Evolutionary conservation across 2,113 vertebrate genomes (phyloP).

Genomic region (Salvator merianae): DNA sequence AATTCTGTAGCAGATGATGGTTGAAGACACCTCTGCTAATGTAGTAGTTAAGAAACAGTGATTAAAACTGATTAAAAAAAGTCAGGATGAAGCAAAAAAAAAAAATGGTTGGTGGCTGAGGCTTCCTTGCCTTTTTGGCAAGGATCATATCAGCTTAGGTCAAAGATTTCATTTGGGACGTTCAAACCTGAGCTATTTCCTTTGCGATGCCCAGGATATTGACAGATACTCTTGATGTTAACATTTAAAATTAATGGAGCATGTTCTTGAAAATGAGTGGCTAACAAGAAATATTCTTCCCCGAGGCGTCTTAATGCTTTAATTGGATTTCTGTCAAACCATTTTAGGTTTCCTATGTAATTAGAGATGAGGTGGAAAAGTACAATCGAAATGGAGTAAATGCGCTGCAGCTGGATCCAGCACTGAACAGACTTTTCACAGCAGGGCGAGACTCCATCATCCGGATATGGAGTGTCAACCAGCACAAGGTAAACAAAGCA

Average conservation of each 20-base stretch:
- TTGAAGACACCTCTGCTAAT: no score
- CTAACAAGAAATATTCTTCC: not conserved
- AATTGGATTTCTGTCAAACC: constrained; percentile 49
- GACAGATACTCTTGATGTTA: not conserved
- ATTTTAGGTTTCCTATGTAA: constrained; percentile 94
- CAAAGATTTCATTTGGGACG: not conserved
- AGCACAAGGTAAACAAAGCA: constrained; percentile 88
- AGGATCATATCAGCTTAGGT: not conserved
- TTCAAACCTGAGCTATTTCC: not conserved
- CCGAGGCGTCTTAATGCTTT: constrained; percentile 27
- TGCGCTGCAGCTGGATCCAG: constrained; percentile 93
- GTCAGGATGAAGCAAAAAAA: not conserved
- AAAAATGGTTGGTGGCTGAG: not conserved
- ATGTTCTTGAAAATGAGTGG: not conserved
- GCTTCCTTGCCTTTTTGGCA: not conserved
- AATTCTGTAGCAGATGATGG: no score
- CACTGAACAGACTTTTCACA: constrained; percentile 94
- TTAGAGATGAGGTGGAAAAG: constrained; percentile 98
- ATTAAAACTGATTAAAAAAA: no score
- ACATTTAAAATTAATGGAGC: not conserved
- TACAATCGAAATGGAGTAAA: constrained; percentile 97
- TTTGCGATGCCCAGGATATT: not conserved
- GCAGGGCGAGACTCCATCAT: constrained; percentile 97
- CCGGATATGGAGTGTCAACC: constrained; percentile 98
- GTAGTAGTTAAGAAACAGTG: no score